Base-by-base conservation (phyloP, 2,113 vertebrate species). In the Perca schrenkii region DNA sequence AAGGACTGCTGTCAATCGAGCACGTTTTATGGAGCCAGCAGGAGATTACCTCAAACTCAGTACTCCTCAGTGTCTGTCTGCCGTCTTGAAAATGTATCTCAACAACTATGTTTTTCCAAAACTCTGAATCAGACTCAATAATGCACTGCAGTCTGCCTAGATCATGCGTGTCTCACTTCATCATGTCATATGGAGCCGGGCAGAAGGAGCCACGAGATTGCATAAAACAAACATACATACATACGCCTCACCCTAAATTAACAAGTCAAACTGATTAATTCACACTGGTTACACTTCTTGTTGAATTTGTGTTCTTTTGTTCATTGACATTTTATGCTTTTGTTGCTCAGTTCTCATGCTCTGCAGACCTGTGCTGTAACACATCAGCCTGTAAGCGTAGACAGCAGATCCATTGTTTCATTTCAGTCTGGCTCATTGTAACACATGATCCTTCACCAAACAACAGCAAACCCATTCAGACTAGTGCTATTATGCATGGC, bases 1-100 rank as follows among this genome's bases (percentile, higher is more conserved):
- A 92, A 93, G 93, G 91, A 92, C 89, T 86, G 88, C 91, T 93
- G 92, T 95, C 93, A 91, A 87, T 91, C 83, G 87, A 86, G 64
- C 60, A 16, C 69, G 21, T 90, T 94, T 94, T 93, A 93, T 90
- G 87, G 89, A 93, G 90, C 87, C 92, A 86, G 88, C 66, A 80
- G 84, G 80, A 93, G 92, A 94, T 94, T 93, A 93, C 90, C 91
- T 94, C 84, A 80, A 82, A 79, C 87, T 85, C 88, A 60, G 72
- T 62, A 77, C 79, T 82, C 63, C 80, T 86, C 56, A 7, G 50
- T 74, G 84, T 90, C 88, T 85, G 76, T 64, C 82, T 8, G 63
- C 74, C 66, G 66, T 77, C 87, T 79, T 85, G 89, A 91, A 89
- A 90, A 93, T 93, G 83, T 91, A 93, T 92, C 84, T 91, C 74